These are phyloP conservation scores for Seriola quinqueradiata DNA, from an alignment of 2,113 vertebrate species.

Conservation along the genomic window DNA sequence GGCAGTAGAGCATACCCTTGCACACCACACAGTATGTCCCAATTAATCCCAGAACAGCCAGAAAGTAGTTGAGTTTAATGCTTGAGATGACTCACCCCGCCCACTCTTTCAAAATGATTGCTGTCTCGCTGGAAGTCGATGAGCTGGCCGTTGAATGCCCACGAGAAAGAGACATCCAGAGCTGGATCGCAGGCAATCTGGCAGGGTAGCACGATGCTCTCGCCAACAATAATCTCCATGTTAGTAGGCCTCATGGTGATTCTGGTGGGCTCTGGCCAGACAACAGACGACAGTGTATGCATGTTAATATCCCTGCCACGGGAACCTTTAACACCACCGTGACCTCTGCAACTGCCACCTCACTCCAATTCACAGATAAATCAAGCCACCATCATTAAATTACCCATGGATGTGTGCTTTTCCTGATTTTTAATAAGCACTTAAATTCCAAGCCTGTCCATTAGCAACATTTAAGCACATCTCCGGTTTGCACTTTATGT, in stretches of 20 bases:
- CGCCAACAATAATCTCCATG: constrained; percentile 95
- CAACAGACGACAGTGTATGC: constrained; percentile 62
- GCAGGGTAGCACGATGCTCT: constrained; percentile 94
- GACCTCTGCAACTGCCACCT: constrained; percentile 35
- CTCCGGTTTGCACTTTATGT: constrained; percentile 42
- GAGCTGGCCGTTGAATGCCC: constrained; percentile 94
- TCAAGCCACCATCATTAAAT: constrained; percentile 26
- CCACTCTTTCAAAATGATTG: constrained; percentile 93
- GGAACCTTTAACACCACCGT: constrained; percentile 49
- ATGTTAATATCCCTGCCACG: constrained; percentile 65
- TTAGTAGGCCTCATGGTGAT: constrained; percentile 92
- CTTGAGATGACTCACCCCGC: constrained; percentile 90
- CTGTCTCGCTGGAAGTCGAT: constrained; percentile 89
- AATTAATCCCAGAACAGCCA: constrained; percentile 70
- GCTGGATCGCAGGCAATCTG: constrained; percentile 92
- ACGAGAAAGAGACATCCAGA: constrained; percentile 92
- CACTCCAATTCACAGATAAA: constrained; percentile 22
- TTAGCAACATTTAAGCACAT: constrained; percentile 63
- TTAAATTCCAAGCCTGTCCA: constrained; percentile 48
- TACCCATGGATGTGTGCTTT: constrained; percentile 3
- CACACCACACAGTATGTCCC: constrained; percentile 48
- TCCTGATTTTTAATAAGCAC: constrained; percentile 56
- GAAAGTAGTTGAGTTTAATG: constrained; percentile 60
- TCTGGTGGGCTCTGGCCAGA: constrained; percentile 90
- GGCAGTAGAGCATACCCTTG: constrained; percentile 53